Evolutionary conservation across 1,140 invertebrate species (phyloP), one percentile per base, ranked within the genome.

Genomic region (Eulimnadia texana): DNA sequence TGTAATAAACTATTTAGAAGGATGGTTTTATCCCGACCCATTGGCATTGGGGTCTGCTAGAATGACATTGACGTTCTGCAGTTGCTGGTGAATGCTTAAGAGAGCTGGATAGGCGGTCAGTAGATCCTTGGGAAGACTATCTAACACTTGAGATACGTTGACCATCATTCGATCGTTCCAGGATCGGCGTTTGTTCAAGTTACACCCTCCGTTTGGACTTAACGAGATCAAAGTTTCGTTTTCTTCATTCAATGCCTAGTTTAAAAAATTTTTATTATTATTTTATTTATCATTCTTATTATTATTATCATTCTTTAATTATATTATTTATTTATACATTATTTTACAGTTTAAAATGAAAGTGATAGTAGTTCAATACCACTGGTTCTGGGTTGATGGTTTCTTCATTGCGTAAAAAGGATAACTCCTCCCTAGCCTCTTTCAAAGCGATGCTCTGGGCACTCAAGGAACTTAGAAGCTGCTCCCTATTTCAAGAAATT

Each of bases 361-460:
- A 6, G 33, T 42, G 33, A 42, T 42, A 9, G 16, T 42, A 16
- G 33, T 42, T 9, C 33, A 16, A 27, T 57, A 19, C 33, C 55
- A 27, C 22, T 57, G 6, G 54, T 56, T 29, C 24, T 24, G 10
- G 54, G 54, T 25, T 56, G 24, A 27, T 22, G 19, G 49, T 61
- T 25, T 61, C 50, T 25, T 51, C 60, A n/a, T 61, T 61, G 3
- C 52, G 60, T 11, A 53, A 50, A 25, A 53, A 27, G 6, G 49
- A 42, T 28, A 61, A 25, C 53, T 61, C 60, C 9, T 61, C 60
- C 1, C 50, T 52, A 28, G 60, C 53, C 23, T 61, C 60, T 9
- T 23, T 11, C 29, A 61, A 19, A 23, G 60, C 53, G 22, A 54
- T 51, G 3, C 49, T 61, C 24, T 61, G 60, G 11, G 60, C 60